phyloP scores from a whole-genome alignment of 2,113 vertebrate genomes.

The Oncorhynchus mykiss region DNA sequence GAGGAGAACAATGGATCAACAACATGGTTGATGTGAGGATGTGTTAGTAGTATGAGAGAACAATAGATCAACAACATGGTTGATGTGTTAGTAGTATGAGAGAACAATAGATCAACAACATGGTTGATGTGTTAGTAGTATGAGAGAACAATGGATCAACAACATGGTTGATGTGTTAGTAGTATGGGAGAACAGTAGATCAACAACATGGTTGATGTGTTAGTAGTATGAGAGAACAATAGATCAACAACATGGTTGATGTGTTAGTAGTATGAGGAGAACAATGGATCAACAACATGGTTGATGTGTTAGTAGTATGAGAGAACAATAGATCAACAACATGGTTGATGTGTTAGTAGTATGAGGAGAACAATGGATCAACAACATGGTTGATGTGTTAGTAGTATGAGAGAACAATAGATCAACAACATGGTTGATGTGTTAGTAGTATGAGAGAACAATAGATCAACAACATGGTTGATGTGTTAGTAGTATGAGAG shows the following conservation, averaged over 20 bases:
- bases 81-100: background rate
- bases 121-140: background rate
- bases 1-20: background rate
- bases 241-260: background rate
- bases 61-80: background rate
- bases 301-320: background rate
- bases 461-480: background rate
- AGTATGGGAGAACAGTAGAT: background rate
- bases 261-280: background rate
- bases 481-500: background rate
- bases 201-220: background rate
- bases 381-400: background rate
- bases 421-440: background rate
- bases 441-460: background rate
- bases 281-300: background rate
- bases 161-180: background rate
- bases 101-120: background rate
- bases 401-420: background rate
- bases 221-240: background rate
- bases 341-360: background rate
- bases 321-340: background rate
- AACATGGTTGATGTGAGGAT: background rate
- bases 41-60: background rate
- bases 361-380: too few relatives aligned
- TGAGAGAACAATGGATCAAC: too few relatives aligned